Percentiles rank a stretch among this genome's conserved stretches.
phyloP scores from a whole-genome alignment of 2,888 invertebrate genomes.

The Amorpha juglandis region DNA sequence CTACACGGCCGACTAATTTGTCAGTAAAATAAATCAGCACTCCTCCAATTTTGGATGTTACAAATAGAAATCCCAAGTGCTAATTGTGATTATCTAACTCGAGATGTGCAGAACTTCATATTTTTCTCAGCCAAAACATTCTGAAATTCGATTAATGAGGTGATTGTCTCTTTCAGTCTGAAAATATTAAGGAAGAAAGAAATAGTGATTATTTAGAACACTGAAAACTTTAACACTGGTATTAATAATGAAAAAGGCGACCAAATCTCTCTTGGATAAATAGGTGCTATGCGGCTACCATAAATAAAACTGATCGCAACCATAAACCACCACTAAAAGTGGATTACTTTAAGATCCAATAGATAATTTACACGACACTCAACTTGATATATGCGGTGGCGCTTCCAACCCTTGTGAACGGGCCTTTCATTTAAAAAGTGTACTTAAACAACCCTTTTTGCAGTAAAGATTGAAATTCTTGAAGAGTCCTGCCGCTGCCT shows the following conservation, averaged over 20 bases:
- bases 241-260: neutral
- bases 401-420: neutral
- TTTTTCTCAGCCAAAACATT: too few relatives aligned
- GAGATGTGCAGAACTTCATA: too few relatives aligned
- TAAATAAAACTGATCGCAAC: conserved; percentile 14
- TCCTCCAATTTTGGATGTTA: too few relatives aligned
- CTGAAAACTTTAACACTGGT: neutral
- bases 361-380: conserved; percentile 43
- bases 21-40: too few relatives aligned
- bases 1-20: too few relatives aligned
- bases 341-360: conserved; percentile 39
- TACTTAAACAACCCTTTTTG: neutral
- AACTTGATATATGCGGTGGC: conserved; percentile 35
- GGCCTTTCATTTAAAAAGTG: conserved; percentile 17
- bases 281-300: neutral
- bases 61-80: too few relatives aligned
- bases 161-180: too few relatives aligned
- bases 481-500: neutral
- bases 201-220: too few relatives aligned
- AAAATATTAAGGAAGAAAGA: too few relatives aligned
- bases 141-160: too few relatives aligned
- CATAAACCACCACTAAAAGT: conserved; percentile 31
- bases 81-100: too few relatives aligned
- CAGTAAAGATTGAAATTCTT: neutral
- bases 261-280: neutral